Evolutionary conservation across 2,113 vertebrate genomes (phyloP).

Genomic region (Clarias macrocephalus): DNA sequence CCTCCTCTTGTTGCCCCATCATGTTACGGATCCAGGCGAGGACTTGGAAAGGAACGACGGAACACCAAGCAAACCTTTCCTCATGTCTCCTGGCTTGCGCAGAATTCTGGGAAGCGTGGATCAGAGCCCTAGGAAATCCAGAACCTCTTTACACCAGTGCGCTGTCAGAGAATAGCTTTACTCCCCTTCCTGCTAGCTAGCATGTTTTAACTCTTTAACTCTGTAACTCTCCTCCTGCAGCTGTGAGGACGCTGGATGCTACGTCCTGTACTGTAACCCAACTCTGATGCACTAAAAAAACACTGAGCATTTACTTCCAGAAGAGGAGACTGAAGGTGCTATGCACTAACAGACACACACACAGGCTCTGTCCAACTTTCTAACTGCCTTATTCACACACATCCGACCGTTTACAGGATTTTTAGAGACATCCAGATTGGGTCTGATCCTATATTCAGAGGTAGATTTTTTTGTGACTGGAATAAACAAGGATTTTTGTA

Average conservation of each 20-base stretch:
- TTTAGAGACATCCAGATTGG: neutral
- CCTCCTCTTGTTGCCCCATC: neutral
- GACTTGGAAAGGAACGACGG: constrained; percentile 92
- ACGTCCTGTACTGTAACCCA: constrained; percentile 1
- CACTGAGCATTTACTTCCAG: constrained; percentile 6
- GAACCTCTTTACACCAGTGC: neutral
- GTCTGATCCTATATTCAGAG: neutral
- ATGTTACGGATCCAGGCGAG: constrained; percentile 75
- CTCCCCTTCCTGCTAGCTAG: neutral
- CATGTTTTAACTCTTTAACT: constrained; percentile 30
- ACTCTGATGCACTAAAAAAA: constrained; percentile 17
- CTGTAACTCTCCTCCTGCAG: neutral
- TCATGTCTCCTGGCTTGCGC: constrained; percentile 85
- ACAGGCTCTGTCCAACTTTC: neutral
- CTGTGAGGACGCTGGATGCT: neutral
- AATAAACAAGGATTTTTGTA: neutral
- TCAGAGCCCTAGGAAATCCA: constrained; percentile 72
- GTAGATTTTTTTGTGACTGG: neutral
- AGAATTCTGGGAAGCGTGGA: constrained; percentile 81
- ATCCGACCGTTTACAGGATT: neutral
- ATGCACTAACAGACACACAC: constrained; percentile 32
- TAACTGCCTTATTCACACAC: constrained; percentile 14
- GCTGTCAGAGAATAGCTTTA: constrained; percentile 6
- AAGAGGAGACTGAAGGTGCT: constrained; percentile 43
- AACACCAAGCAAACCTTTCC: constrained; percentile 83